Base-by-base conservation (phyloP, 2,888 invertebrate genomes). In the Cataglyphis rosenhaueri region DNA sequence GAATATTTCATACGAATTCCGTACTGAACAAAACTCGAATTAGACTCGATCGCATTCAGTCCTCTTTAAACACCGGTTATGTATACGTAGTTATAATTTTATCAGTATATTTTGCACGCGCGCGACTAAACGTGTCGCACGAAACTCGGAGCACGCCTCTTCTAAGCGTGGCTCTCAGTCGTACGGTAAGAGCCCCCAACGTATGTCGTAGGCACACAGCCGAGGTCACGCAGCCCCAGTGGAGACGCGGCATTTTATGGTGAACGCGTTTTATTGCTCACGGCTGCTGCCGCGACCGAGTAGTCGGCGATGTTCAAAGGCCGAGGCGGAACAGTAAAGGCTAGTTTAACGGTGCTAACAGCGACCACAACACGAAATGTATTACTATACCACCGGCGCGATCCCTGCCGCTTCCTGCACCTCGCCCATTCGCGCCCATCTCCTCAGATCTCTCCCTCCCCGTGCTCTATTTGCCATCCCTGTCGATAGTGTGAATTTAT, bases 331-430 rank as follows among this genome's bases (percentile, higher is more conserved):
- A 92, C 91, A 91, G 92, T 92, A 93, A 94, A 93, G 92, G 91
- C 93, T 92, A 92, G 93, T 92, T 93, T 92, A 93, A 92, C 93
- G 92, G 93, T 92, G 93, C 92, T 92, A 93, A 93, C 91, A 91
- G 92, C 91, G 91, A 89, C 92, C 91, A 88, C 92, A 92, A 93
- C 91, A 92, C 91, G 88, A 90, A 93, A 92, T 91, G 91, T 92
- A 93, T 92, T 91, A 85, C 91, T 87, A 88, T 87, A 88, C 89
- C 81, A 79, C 68, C 82, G 71, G 29, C 65, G 35, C 71, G 83
- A 85, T 81, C 83, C 79, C 76, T 38, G 81, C 84, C 65, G 74
- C 76, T 83, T 78, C 84, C 85, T 85, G 79, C 84, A 68, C 62
- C 61, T 76, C 48, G 81, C 65, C 75, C 52, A 21, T 82, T 66